Evolutionary conservation across 2,113 vertebrate species (phyloP), one percentile per base, ranked within the genome.

Genomic region (Pholis gunnellus): DNA sequence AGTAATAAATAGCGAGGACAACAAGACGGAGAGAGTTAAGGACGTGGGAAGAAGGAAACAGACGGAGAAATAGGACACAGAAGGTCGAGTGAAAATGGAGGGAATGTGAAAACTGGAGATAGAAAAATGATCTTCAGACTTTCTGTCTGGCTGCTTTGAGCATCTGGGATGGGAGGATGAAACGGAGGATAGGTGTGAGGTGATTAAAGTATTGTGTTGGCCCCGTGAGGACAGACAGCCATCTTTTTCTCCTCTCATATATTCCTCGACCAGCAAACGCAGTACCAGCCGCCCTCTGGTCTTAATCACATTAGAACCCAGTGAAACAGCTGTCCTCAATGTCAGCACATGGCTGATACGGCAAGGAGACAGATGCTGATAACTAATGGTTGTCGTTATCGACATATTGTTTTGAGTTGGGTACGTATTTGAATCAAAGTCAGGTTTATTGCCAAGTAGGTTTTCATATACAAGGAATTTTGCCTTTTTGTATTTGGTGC

Each of bases 301-400:
- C 75, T 74, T 78, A 78, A 83, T 82, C 82, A 78, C 89, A 83
- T 0, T 65, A 78, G 79, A 76, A n/a, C 9, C 38, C 50, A 22
- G 46, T 2, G 71, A 59, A 84, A 79, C 89, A 91, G 76, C 84
- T 91, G 89, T 82, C 72, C 60, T 87, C 79, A 82, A 70, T 70
- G 87, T 84, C 84, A 61, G 48, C 9, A 2, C 59, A 22, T 22
- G 68, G 34, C 85, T 50, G 75, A 71, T 46, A 50, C 68, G 22
- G 36, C 67, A 27, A 64, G 11, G 61, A 85, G 61, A 72, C 81
- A 81, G 85, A 81, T 78, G 76, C 48, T 61, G 22, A 50, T 22
- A 60, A 77, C 72, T 56, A 73, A 73, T 72, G 65, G 56, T 36
- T 40, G 40, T 66, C 14, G 8, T 69, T 77, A 71, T 31, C 48